Percentiles rank a stretch among this genome's conserved stretches.
These are phyloP conservation scores for Polypedilum vanderplanki DNA, from an alignment of 1,140 invertebrate species.

Conservation along the genomic window DNA sequence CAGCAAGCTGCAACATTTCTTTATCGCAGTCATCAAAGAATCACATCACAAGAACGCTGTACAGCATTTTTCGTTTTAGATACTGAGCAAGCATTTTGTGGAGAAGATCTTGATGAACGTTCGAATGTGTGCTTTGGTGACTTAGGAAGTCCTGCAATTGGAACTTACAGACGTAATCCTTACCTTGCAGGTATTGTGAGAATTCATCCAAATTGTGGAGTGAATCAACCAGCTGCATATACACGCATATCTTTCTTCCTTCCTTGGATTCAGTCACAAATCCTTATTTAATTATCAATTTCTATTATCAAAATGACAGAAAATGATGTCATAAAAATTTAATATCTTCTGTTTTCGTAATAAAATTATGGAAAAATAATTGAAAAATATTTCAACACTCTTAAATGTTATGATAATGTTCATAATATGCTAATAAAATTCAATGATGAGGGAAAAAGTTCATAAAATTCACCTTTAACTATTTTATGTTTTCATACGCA, in stretches of 20 bases:
- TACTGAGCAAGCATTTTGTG: neutral
- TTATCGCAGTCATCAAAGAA: neutral
- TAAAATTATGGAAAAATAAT: too few relatives aligned
- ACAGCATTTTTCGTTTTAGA: neutral
- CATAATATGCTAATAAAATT: too few relatives aligned
- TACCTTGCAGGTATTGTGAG: neutral
- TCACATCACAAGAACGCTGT: neutral
- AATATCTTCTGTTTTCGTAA: too few relatives aligned
- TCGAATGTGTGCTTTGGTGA: slow-evolving; percentile 8
- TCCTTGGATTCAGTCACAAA: neutral
- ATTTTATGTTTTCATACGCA: neutral
- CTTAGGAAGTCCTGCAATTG: neutral
- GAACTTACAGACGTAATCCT: neutral
- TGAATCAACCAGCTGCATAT: neutral
- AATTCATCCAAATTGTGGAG: neutral
- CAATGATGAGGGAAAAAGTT: too few relatives aligned
- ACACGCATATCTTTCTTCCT: neutral
- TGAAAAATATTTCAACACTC: too few relatives aligned
- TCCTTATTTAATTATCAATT: neutral
- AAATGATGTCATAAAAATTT: too few relatives aligned
- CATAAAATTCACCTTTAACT: neutral
- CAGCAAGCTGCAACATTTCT: neutral
- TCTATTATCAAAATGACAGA: too few relatives aligned
- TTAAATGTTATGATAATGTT: too few relatives aligned
- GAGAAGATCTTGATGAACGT: neutral